Base-by-base conservation (phyloP, 2,113 vertebrate species). In the Pipra filicauda region DNA sequence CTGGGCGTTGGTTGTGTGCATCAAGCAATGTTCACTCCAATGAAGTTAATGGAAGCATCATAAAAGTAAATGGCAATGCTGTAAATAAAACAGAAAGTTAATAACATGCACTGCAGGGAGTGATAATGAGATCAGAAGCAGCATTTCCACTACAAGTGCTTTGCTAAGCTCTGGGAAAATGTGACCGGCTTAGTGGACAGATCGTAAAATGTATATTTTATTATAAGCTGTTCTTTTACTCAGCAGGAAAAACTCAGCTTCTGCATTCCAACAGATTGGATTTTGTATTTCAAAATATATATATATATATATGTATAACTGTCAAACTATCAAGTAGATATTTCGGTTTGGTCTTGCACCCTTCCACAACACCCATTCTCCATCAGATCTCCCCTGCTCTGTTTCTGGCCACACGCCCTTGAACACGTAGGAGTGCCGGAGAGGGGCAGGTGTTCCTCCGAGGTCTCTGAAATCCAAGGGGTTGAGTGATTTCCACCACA, bases 31-130 rank as follows among this genome's bases (percentile, higher is more conserved):
- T 84, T 96, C 89, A 48, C 65, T 91, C 79, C 91, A 58, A 27
- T 89, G 69, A 64, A 91, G 91, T 93, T 94, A 96, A 92, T 81
- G 91, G 87, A 96, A 66, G 61, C 51, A 55, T 96, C 69, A 4
- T 93, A 96, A 94, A 97, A 97, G 46, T 86, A 95, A 97, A 95
- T 77, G 95, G 88, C 2, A 0, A 16, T 30, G 88, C 88, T 96
- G 74, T 91, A 94, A 90, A 96, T 96, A 96, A 96, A 93, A 33
- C 85, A 51, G 82, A 89, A 78, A 93, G 94, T 80, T 96, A 92
- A 93, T 97, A 93, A 96, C 88, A 35, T 39, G 73, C 74, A 35
- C 91, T n/a, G 55, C 75, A 2, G 90, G 96, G 77, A 94, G 90
- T 75, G 87, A 80, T 97, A 97, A 88, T 39, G 57, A 78, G 85